Conservation (phyloP, 2,888 invertebrate species). For the Julus scanicus region DNA sequence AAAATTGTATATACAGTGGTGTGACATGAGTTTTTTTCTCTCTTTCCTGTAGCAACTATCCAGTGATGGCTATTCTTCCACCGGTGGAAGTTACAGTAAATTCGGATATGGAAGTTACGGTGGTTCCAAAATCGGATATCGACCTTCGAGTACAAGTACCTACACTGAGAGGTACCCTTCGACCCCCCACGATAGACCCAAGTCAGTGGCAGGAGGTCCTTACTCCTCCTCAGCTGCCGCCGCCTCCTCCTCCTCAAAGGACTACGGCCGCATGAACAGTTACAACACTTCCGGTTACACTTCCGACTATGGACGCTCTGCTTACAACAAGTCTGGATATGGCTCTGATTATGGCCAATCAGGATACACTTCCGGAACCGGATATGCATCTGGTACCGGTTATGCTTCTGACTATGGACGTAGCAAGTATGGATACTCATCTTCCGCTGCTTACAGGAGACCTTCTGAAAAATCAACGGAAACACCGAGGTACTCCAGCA, state of each 20-base stretch:
- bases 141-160: background rate
- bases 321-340: background rate
- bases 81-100: conserved; percentile 40
- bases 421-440: background rate
- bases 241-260: background rate
- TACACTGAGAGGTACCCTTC: conserved; percentile 42
- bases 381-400: conserved; percentile 31
- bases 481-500: background rate
- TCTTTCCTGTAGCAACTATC: conserved; percentile 49
- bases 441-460: background rate
- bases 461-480: background rate
- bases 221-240: background rate
- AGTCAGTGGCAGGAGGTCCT: background rate
- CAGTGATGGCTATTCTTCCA: conserved; percentile 53
- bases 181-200: conserved; percentile 33
- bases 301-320: no score
- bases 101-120: background rate
- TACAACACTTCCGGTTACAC: background rate
- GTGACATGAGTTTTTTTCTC: background rate
- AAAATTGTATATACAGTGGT: background rate
- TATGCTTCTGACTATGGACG: conserved; percentile 53
- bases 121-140: background rate
- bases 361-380: conserved; percentile 50
- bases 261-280: conserved; percentile 44
- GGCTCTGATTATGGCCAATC: conserved; percentile 55